Evolutionary conservation across 2,797 vertebrate genomes (phyloP).

Genomic region (Pogonophryne albipinna): DNA sequence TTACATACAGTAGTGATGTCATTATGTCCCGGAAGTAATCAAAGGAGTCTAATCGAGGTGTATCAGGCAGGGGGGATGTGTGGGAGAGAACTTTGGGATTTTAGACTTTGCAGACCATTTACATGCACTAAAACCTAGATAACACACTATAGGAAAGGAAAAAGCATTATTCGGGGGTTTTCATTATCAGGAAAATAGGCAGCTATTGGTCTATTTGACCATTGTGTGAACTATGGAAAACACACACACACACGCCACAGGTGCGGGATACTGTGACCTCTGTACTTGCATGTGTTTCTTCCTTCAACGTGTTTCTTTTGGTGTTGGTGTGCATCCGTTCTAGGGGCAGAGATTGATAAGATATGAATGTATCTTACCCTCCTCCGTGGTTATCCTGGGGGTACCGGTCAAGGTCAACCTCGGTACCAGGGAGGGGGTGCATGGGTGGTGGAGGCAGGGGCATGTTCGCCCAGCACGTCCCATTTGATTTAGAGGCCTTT

Average conservation of each 20-base stretch:
- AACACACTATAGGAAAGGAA: too few relatives aligned
- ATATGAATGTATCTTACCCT: slow-evolving; percentile 80
- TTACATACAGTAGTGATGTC: too few relatives aligned
- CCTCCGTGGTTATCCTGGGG: slow-evolving; percentile 89
- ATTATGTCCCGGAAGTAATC: too few relatives aligned
- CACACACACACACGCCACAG: slow-evolving; percentile 27
- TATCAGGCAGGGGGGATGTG: too few relatives aligned
- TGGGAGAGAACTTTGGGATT: too few relatives aligned
- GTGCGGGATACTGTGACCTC: slow-evolving; percentile 45
- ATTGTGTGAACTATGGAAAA: slow-evolving; percentile 11
- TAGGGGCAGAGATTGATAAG: slow-evolving; percentile 59
- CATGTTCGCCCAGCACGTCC: slow-evolving; percentile 93
- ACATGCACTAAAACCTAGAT: too few relatives aligned
- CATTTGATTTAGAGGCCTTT: slow-evolving; percentile 92
- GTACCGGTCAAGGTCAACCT: slow-evolving; percentile 91
- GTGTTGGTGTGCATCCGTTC: slow-evolving; percentile 44
- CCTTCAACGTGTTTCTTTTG: slow-evolving; percentile 15
- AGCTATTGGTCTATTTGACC: not conserved
- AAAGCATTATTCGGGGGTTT: not conserved
- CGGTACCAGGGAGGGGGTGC: slow-evolving; percentile 94
- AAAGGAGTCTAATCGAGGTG: too few relatives aligned
- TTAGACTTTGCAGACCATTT: too few relatives aligned
- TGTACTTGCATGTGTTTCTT: slow-evolving; percentile 38
- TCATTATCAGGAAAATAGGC: not conserved
- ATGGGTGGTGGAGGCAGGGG: slow-evolving; percentile 93